Base-by-base conservation (phyloP, 2,888 invertebrate genomes). In the Cosmia trapezina region DNA sequence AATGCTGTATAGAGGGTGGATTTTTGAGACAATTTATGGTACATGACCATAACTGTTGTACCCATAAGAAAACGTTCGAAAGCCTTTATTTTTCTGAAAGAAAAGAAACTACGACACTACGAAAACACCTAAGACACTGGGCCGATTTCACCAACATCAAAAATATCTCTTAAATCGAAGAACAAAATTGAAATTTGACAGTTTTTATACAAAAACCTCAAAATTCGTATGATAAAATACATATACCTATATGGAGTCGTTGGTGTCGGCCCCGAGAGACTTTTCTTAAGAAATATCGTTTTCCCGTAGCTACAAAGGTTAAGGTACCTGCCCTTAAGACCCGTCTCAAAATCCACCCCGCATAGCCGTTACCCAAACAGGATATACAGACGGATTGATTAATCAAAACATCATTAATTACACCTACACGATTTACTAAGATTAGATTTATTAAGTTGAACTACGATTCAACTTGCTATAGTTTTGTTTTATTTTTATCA, bases 401-500 rank as follows among this genome's bases (percentile, higher is more conserved):
- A 37, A 53, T 63, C 37, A 63, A 63, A 72, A 53, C 37, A 63
- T n/a, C 19, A n/a, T 53, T 45, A 11, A 37, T 45, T 17, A 66
- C 7, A 45, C 0, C 3, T 19, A 12, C 33, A 41, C 17, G 6
- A 14, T n/a, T 22, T 28, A 33, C 56, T 49, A 37, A 69, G 56
- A 41, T 67, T 41, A 47, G 37, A n/a, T n/a, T n/a, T n/a, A n/a
- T n/a, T n/a, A n/a, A n/a, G n/a, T n/a, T n/a, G n/a, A 67, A 54
- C 54, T 12, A 45, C 5, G n/a, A 17, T 19, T 77, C 14, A 8
- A 22, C 33, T 56, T 77, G 3, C 0, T 41, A 22, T 28, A 1
- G 11, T 1, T 62, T 75, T 76, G 33, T 53, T 65, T 33, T 47
- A 51, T 28, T 64, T 72, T 53, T 17, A 49, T 59, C 8, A 22